Evolutionary conservation across 2,113 vertebrate genomes (phyloP).

Genomic region (Aegotheles bennettii): DNA sequence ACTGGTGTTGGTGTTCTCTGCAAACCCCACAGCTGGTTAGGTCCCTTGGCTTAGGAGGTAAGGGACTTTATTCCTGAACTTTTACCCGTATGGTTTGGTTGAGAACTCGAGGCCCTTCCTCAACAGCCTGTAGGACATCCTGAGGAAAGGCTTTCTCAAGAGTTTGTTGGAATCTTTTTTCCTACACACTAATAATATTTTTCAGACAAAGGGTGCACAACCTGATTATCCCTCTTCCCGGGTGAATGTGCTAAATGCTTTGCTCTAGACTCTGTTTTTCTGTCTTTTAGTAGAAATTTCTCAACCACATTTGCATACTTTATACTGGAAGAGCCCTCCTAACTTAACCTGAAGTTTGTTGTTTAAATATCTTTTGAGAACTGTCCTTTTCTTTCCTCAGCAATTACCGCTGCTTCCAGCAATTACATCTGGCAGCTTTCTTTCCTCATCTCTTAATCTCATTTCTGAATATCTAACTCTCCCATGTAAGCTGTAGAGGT

Average conservation of each 20-base stretch:
- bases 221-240: background rate
- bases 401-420: background rate
- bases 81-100: background rate
- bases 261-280: background rate
- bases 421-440: background rate
- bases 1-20: background rate
- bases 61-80: background rate
- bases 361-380: background rate
- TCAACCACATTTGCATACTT: background rate
- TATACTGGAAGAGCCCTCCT: background rate
- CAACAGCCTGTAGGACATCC: background rate
- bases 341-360: background rate
- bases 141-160: background rate
- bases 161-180: background rate
- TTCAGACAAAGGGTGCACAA: background rate
- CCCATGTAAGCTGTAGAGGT: background rate
- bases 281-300: background rate
- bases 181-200: background rate
- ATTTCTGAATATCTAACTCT: background rate
- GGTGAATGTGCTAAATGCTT: background rate
- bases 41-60: background rate
- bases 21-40: background rate
- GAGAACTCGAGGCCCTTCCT: background rate
- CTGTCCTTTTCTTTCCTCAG: background rate
- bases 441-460: background rate